phyloP scores from a whole-genome alignment of 2,797 vertebrate genomes.

The Cirrhinus mrigala region DNA sequence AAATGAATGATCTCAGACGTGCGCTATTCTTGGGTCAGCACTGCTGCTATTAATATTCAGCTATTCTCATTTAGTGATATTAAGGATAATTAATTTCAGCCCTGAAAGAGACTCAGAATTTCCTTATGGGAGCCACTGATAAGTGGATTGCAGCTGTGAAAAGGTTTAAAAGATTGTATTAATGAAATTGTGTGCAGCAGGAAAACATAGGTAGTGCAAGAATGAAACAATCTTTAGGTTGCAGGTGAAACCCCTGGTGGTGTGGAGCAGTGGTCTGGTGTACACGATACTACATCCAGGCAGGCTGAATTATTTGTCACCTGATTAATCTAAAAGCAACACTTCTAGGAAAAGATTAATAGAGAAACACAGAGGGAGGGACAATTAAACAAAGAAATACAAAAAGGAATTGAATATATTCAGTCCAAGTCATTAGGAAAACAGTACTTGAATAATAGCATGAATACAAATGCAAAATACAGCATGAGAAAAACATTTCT shows the following conservation, averaged over 20 bases:
- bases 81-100: constrained; percentile 38
- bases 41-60: constrained; percentile 34
- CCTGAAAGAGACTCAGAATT: constrained; percentile 17
- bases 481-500: neutral
- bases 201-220: neutral
- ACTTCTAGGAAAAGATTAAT: constrained; percentile 45
- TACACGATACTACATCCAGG: constrained; percentile 1
- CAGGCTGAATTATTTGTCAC: constrained; percentile 46
- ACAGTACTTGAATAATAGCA: neutral
- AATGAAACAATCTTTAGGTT: constrained; percentile 20
- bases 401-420: constrained; percentile 2
- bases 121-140: constrained; percentile 41
- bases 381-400: constrained; percentile 16
- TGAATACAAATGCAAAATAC: neutral
- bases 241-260: constrained; percentile 12
- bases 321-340: constrained; percentile 45
- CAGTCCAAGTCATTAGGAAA: neutral
- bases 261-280: constrained; percentile 6
- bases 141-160: constrained; percentile 25
- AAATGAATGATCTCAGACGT: constrained; percentile 41
- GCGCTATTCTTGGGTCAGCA: constrained; percentile 34
- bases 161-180: constrained; percentile 33
- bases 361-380: constrained; percentile 40
- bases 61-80: constrained; percentile 28
- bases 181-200: constrained; percentile 1